A percentile compares a stretch with the other conserved stretches of the same genome.
Conservation (phyloP, 1,140 invertebrate species). For the Octopus sinensis region DNA sequence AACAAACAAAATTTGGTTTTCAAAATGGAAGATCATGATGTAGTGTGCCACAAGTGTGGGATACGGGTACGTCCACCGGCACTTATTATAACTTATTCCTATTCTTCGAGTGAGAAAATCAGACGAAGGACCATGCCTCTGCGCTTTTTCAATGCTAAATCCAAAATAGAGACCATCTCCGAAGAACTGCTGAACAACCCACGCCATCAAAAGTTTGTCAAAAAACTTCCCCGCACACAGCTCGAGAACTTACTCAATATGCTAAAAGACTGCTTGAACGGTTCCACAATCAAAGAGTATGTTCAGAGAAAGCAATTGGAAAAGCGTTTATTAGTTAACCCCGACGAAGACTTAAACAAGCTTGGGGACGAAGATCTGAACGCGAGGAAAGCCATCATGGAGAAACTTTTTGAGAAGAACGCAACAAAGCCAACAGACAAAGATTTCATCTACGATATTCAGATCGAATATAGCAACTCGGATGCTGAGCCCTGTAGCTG, state of each 20-base stretch:
- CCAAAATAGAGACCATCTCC: constrained; percentile 37
- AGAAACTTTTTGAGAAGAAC: constrained; percentile 57
- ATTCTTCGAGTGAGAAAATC: constrained; percentile 37
- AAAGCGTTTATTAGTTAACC: constrained; percentile 48
- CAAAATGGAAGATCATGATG: no score
- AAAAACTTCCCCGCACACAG: constrained; percentile 42
- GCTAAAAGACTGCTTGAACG: constrained; percentile 48
- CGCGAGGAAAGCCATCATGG: constrained; percentile 59
- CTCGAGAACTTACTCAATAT: constrained; percentile 48
- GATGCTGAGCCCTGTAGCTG: constrained; percentile 44
- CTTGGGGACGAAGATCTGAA: constrained; percentile 53
- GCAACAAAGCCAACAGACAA: constrained; percentile 57
- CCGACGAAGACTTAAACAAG: constrained; percentile 61
- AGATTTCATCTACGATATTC: constrained; percentile 59
- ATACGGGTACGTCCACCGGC: constrained; percentile 54
- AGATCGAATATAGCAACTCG: constrained; percentile 51
- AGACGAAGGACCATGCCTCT: constrained; percentile 55
- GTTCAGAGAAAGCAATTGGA: constrained; percentile 43
- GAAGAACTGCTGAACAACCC: constrained; percentile 40
- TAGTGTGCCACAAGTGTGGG: constrained; percentile 45
- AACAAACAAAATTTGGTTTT: no score
- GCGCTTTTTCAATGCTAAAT: constrained; percentile 49
- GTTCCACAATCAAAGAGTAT: constrained; percentile 52
- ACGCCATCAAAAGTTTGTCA: constrained; percentile 46
- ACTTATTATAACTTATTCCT: constrained; percentile 51